Base-by-base conservation (phyloP, 1,140 invertebrate genomes). In the Scaptomyza hsui region DNA sequence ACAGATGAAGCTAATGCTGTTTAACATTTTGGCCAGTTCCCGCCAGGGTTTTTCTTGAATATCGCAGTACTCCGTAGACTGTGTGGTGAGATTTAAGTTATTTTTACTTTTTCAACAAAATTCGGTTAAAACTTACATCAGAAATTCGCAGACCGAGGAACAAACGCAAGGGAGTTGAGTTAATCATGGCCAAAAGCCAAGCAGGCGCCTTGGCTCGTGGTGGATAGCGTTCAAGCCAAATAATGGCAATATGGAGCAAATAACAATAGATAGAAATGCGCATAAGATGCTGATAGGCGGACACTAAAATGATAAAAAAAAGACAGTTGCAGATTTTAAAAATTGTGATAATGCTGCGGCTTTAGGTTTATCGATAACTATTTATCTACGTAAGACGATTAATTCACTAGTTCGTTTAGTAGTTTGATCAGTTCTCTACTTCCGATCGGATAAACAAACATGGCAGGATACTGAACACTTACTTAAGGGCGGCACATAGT, bases 141-240 rank as follows among this genome's bases (percentile, higher is more conserved):
- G 69, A 18, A 1, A 79, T 53, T 4, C 83, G 65, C 3, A 91
- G 56, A 1, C 89, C 88, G 1, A 91, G 48, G 0, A 81, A 0
- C 0, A 80, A 49, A 2, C 89, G 78, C 18, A 89, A 15, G 6
- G 49, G 15, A 1, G 62, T 67, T 0, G 21, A 69, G 44, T 89
- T 91, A 0, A 91, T 48, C 0, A 89, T 0, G n/a, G 53, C 18
- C 0, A 74, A 19, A 13, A 91, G 5, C 16, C 44, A 82, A 2
- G 21, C 42, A 1, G 62, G 48, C 0, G 77, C 74, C 26, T 76
- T 67, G 9, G 52, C 47, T 5, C 78, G 73, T 0, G 89, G 89
- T 4, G 89, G 89, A 71, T 85, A 85, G 1, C 70, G 24, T n/a
- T 78, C 82, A 32, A 91, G 53, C 89, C 89, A 91, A 41, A 89